phyloP scores from a whole-genome alignment of 2,888 invertebrate species.

The Tridacna gigas region DNA sequence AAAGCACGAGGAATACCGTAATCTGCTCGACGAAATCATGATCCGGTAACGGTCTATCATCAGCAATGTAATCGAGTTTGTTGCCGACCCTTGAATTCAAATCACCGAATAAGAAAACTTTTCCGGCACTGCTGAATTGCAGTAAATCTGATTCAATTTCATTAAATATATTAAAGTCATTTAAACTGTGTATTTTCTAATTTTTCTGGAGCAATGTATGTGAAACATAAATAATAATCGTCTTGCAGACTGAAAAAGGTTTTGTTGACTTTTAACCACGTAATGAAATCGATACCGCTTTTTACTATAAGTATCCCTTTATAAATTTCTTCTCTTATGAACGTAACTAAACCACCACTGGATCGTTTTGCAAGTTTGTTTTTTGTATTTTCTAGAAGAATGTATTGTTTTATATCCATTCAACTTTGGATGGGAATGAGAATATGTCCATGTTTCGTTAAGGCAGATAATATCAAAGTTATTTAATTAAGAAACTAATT shows the following conservation, averaged over 20 bases:
- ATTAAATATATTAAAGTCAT: neutral
- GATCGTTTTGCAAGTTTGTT: conserved; percentile 32
- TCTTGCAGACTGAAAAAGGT: neutral
- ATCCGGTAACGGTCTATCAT: neutral
- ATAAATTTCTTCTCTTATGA: neutral
- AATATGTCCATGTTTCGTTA: conserved; percentile 23
- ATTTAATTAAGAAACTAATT: neutral
- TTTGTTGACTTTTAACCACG: neutral
- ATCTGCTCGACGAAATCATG: neutral
- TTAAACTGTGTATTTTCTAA: neutral
- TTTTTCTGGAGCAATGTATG: conserved; percentile 11
- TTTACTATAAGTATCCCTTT: neutral
- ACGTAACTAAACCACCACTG: neutral
- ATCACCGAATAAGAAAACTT: neutral
- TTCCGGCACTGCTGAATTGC: neutral
- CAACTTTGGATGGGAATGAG: conserved; percentile 12
- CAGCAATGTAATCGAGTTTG: neutral
- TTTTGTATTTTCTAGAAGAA: conserved; percentile 11
- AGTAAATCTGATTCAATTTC: neutral
- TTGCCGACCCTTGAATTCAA: neutral
- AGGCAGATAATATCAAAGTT: neutral
- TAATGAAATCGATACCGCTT: neutral
- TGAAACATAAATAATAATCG: conserved; percentile 4
- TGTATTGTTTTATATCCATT: conserved; percentile 28
- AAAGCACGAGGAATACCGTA: neutral